A percentile compares a stretch with the other conserved stretches of the same genome.
Conservation (phyloP, 2,888 invertebrate species). For the Uloborus plumipes region DNA sequence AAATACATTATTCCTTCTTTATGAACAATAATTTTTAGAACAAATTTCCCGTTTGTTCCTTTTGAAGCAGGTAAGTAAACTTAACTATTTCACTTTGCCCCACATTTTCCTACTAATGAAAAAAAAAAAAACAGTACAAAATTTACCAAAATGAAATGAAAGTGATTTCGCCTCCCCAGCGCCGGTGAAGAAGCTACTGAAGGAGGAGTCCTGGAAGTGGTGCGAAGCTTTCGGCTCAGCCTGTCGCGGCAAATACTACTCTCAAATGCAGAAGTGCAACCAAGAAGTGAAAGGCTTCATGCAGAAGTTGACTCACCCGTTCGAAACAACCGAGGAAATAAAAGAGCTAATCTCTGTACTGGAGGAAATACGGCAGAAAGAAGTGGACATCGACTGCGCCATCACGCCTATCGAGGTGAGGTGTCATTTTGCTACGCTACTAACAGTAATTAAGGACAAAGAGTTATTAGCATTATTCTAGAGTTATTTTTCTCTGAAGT, state of each 20-base stretch:
- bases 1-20: too few relatives aligned
- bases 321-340: constrained; percentile 93
- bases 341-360: constrained; percentile 93
- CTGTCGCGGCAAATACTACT: constrained; percentile 72
- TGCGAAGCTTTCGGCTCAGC: constrained; percentile 71
- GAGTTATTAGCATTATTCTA: too few relatives aligned
- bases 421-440: too few relatives aligned
- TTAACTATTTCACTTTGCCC: too few relatives aligned
- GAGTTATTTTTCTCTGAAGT: too few relatives aligned
- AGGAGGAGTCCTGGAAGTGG: constrained; percentile 76
- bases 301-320: constrained; percentile 87
- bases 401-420: constrained; percentile 91
- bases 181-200: constrained; percentile 75
- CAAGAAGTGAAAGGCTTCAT: constrained; percentile 93
- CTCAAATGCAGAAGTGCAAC: constrained; percentile 75
- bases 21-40: too few relatives aligned
- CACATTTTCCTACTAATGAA: too few relatives aligned
- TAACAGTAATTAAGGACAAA: too few relatives aligned
- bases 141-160: too few relatives aligned
- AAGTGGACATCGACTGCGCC: constrained; percentile 93
- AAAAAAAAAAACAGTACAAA: too few relatives aligned
- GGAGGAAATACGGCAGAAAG: constrained; percentile 92
- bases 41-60: too few relatives aligned
- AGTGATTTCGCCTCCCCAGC: background rate
- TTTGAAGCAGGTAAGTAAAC: too few relatives aligned